Percentiles rank a stretch among this genome's conserved stretches.
Conservation (phyloP, 2,113 vertebrate genomes). For the Taurulus bubalis region DNA sequence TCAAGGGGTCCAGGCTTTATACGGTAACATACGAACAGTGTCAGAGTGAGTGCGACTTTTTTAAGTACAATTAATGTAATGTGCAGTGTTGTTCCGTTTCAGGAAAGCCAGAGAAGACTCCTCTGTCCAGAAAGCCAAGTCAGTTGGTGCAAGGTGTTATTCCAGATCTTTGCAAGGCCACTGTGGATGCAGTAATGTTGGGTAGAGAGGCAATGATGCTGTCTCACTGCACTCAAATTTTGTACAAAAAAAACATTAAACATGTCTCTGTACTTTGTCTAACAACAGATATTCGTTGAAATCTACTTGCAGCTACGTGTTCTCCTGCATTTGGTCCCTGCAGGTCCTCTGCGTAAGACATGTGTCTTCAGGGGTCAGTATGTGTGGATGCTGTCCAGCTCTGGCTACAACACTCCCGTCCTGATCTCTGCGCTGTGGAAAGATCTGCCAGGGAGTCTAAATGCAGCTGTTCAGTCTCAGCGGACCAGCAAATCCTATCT, state of each 20-base stretch:
- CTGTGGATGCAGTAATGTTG: constrained; percentile 86
- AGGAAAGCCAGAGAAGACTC: constrained; percentile 83
- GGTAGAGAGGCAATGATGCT: constrained; percentile 79
- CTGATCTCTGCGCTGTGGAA: constrained; percentile 85
- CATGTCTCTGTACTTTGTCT: background rate
- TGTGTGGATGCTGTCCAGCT: constrained; percentile 86
- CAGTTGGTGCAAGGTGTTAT: constrained; percentile 1
- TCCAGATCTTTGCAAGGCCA: constrained; percentile 84
- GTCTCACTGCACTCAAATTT: background rate
- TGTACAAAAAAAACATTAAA: background rate
- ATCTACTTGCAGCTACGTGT: background rate
- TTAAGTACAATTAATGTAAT: too few relatives aligned
- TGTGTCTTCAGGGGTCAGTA: constrained; percentile 88
- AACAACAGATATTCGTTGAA: background rate
- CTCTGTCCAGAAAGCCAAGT: too few relatives aligned
- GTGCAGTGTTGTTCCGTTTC: constrained; percentile 4
- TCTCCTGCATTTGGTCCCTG: constrained; percentile 1
- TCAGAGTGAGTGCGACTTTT: too few relatives aligned
- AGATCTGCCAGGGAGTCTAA: constrained; percentile 85
- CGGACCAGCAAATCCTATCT: constrained; percentile 87
- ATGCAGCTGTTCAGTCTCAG: constrained; percentile 88
- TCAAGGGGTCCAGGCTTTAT: constrained; percentile 87
- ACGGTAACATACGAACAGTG: too few relatives aligned
- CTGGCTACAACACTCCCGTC: constrained; percentile 75
- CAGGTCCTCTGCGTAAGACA: constrained; percentile 84